A percentile compares a stretch with the other conserved stretches of the same genome.
phyloP scores from a whole-genome alignment of 2,888 invertebrate genomes.

The Limnephilus rhombicus region DNA sequence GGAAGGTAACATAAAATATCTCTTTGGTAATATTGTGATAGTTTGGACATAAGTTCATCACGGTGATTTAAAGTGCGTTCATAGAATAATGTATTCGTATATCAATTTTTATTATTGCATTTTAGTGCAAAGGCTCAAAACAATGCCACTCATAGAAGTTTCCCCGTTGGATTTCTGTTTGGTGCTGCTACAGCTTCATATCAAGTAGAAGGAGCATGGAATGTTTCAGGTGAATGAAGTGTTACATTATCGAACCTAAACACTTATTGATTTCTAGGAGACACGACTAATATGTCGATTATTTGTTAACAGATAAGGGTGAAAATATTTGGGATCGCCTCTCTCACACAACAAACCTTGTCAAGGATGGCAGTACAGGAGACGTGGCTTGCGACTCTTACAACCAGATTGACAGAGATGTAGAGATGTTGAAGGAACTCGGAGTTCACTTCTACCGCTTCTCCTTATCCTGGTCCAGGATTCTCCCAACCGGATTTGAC shows the following conservation, averaged over 20 bases:
- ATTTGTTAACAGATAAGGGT: conserved; percentile 70
- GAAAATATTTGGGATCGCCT: conserved; percentile 74
- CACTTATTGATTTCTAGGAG: not conserved
- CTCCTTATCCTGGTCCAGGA: conserved; percentile 83
- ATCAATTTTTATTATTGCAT: not conserved
- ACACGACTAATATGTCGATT: not conserved
- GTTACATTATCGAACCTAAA: not conserved
- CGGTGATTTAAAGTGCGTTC: too few species aligned
- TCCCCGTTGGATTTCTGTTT: conserved; percentile 69
- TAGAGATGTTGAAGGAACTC: conserved; percentile 68
- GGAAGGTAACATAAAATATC: not conserved
- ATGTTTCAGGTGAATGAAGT: conserved; percentile 67
- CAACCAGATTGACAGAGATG: conserved; percentile 75
- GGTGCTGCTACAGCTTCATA: conserved; percentile 69
- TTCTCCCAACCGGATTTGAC: conserved; percentile 79
- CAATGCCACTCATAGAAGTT: conserved; percentile 58
- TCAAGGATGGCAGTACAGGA: conserved; percentile 70
- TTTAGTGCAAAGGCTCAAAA: conserved; percentile 8
- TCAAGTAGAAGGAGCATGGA: conserved; percentile 69
- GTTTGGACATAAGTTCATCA: too few species aligned
- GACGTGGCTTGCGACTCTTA: conserved; percentile 80
- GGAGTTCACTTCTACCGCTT: conserved; percentile 78
- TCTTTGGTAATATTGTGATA: not conserved
- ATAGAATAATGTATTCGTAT: too few species aligned
- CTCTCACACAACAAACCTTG: conserved; percentile 65